A percentile compares a stretch with the other conserved stretches of the same genome.
Evolutionary conservation across 2,888 invertebrate genomes (phyloP).

Genomic region (Lasioglossum villosulum): DNA sequence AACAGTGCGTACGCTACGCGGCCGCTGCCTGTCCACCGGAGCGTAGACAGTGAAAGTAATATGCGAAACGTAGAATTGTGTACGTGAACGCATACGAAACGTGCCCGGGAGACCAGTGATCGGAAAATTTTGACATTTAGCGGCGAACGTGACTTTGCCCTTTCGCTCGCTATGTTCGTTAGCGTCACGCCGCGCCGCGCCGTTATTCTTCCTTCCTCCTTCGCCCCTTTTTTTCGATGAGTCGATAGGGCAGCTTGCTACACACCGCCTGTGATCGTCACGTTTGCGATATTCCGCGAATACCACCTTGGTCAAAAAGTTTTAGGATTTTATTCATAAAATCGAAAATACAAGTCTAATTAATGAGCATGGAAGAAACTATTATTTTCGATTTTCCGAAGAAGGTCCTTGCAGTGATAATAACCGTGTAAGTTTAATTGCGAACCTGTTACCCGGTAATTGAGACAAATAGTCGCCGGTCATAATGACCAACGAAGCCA

Average conservation of each 20-base stretch:
- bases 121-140: constrained; percentile 69
- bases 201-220: neutral
- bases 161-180: constrained; percentile 30
- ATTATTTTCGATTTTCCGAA: neutral
- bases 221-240: neutral
- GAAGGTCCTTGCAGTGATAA: neutral
- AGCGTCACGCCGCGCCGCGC: neutral
- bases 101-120: constrained; percentile 19
- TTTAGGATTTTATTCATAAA: too few species aligned
- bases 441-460: constrained; percentile 21
- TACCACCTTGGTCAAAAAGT: too few species aligned
- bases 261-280: neutral
- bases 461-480: constrained; percentile 23
- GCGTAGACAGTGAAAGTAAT: constrained; percentile 73
- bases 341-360: too few species aligned
- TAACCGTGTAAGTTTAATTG: constrained; percentile 30
- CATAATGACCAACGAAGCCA: constrained; percentile 22
- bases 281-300: neutral
- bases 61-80: constrained; percentile 48
- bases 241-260: neutral
- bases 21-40: constrained; percentile 49
- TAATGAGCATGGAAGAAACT: too few species aligned
- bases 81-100: constrained; percentile 28
- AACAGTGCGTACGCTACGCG: constrained; percentile 10
- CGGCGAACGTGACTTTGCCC: constrained; percentile 52